These are phyloP conservation scores for Sula dactylatra DNA, from an alignment of 2,113 vertebrate species.

Conservation along the genomic window DNA sequence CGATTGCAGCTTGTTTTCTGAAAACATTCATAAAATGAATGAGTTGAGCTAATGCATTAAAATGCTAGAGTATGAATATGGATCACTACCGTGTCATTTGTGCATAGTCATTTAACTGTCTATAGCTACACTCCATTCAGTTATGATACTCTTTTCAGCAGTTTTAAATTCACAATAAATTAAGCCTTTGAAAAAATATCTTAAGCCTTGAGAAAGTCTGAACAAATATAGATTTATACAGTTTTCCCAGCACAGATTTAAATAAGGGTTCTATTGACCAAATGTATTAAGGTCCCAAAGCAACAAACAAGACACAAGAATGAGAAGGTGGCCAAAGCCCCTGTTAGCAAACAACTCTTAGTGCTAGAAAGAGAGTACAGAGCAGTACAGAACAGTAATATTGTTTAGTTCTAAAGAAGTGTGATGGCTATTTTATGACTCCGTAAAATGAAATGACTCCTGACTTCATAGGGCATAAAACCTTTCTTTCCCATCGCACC, in stretches of 20 bases:
- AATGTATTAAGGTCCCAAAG: background rate
- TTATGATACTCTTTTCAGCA: background rate
- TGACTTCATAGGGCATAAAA: background rate
- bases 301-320: background rate
- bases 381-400: background rate
- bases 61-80: background rate
- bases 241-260: background rate
- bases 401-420: background rate
- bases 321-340: background rate
- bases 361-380: background rate
- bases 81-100: background rate
- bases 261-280: background rate
- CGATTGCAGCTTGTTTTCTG: background rate
- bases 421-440: background rate
- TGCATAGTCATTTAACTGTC: constrained; percentile 3
- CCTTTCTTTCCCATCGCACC: background rate
- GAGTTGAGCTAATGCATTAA: background rate
- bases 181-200: background rate
- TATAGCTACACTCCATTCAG: background rate
- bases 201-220: background rate
- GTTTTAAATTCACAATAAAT: constrained; percentile 26
- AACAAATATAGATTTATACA: background rate
- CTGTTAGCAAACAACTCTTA: background rate
- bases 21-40: background rate
- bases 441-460: background rate